A percentile compares a stretch with the other conserved stretches of the same genome.
Evolutionary conservation across 2,797 vertebrate species (phyloP).

Genomic region (Lagorchestes hirsutus): DNA sequence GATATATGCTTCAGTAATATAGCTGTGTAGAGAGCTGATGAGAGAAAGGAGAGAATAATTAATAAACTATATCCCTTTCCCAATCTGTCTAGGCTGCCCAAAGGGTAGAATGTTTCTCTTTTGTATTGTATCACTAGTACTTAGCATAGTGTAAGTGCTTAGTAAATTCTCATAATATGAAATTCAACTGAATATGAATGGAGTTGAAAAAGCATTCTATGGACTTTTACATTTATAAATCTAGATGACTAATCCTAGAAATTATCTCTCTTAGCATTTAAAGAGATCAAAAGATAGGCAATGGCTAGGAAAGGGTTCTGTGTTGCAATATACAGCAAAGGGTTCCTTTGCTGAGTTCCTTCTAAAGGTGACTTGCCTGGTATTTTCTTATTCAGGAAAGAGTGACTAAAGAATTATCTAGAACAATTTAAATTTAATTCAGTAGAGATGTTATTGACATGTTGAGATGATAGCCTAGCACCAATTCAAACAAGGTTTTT

Average conservation of each 20-base stretch:
- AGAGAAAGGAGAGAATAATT: background rate
- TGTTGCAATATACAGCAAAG: background rate
- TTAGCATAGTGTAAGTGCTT: background rate
- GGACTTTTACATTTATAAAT: slow-evolving; percentile 31
- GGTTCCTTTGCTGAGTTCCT: slow-evolving; percentile 59
- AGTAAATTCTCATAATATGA: background rate
- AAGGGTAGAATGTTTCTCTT: background rate
- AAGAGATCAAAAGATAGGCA: slow-evolving; percentile 27
- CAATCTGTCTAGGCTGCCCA: background rate
- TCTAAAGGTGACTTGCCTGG: slow-evolving; percentile 46
- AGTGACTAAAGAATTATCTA: slow-evolving; percentile 35
- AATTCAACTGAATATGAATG: slow-evolving; percentile 12
- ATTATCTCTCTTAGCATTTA: slow-evolving; percentile 53
- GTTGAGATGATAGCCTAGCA: slow-evolving; percentile 44
- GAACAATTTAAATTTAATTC: slow-evolving; percentile 57
- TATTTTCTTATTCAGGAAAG: slow-evolving; percentile 64
- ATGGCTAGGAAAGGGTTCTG: slow-evolving; percentile 30
- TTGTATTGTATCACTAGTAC: background rate
- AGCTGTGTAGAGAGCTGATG: background rate
- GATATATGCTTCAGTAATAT: background rate
- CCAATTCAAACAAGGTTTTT: background rate
- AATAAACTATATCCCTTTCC: background rate
- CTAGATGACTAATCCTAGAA: slow-evolving; percentile 20
- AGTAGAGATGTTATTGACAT: slow-evolving; percentile 27
- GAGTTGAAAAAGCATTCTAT: slow-evolving; percentile 45